Conservation (phyloP, 2,113 vertebrate species). For the Ginglymostoma cirratum region DNA sequence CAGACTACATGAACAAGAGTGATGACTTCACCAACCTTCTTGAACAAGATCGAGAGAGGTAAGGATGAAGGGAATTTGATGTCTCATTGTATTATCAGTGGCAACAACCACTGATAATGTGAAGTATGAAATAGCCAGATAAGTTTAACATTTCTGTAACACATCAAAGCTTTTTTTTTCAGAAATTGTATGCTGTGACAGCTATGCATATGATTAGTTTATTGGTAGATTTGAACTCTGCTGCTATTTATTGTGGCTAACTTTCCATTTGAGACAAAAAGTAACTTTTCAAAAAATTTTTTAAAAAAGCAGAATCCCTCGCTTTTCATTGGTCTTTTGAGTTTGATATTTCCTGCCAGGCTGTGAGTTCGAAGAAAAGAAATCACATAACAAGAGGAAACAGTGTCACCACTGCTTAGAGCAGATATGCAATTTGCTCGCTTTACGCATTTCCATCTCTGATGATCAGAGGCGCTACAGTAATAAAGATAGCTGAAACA, state of each 20-base stretch:
- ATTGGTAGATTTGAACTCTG: background rate
- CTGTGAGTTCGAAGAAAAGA: background rate
- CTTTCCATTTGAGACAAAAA: background rate
- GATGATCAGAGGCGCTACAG: background rate
- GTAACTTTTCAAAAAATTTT: background rate
- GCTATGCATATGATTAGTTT: background rate
- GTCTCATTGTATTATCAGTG: background rate
- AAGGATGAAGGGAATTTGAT: conserved; percentile 39
- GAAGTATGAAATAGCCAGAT: background rate
- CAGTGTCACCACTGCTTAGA: background rate
- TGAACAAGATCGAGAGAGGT: conserved; percentile 95
- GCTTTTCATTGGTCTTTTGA: background rate
- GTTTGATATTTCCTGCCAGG: background rate
- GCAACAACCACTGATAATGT: background rate
- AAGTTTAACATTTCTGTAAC: background rate
- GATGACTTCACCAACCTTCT: conserved; percentile 96
- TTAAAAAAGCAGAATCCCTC: background rate
- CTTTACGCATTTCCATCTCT: background rate
- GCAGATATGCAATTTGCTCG: background rate
- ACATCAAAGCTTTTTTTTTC: background rate
- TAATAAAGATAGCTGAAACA: background rate
- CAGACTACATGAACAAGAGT: conserved; percentile 93
- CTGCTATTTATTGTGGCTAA: background rate
- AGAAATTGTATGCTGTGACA: background rate
- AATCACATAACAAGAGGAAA: background rate